These are phyloP conservation scores for Epinephelus fuscoguttatus DNA, from an alignment of 2,113 vertebrate genomes.

Conservation along the genomic window DNA sequence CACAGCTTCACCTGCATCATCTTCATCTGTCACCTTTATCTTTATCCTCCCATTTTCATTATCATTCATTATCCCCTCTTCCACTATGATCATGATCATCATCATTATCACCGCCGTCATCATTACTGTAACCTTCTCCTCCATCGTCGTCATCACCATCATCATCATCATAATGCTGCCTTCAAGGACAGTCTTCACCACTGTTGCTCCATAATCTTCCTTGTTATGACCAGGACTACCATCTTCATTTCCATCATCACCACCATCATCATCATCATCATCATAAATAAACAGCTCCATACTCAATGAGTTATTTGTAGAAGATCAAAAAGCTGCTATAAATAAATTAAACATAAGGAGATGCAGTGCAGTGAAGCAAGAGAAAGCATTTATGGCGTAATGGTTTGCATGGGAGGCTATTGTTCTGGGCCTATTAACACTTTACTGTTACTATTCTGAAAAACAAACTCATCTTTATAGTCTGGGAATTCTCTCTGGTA, in stretches of 20 bases:
- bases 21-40: not conserved
- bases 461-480: slow-evolving; percentile 68
- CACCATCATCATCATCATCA: not conserved
- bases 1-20: not conserved
- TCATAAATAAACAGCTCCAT: not conserved
- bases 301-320: not conserved
- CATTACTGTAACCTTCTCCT: too few species aligned
- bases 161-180: not conserved
- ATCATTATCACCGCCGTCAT: too few species aligned
- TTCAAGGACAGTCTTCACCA: too few species aligned
- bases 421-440: slow-evolving; percentile 68
- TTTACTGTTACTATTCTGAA: slow-evolving; percentile 51
- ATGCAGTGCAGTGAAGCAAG: slow-evolving; percentile 10
- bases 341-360: slow-evolving; percentile 28
- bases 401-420: slow-evolving; percentile 46
- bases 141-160: too few species aligned
- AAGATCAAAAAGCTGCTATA: slow-evolving; percentile 4
- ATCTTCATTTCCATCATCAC: not conserved
- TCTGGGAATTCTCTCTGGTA: slow-evolving; percentile 51
- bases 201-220: not conserved
- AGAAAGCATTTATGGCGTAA: slow-evolving; percentile 24
- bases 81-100: too few species aligned
- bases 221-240: not conserved
- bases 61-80: too few species aligned
- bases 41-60: not conserved